A percentile compares a stretch with the other conserved stretches of the same genome.
Evolutionary conservation across 2,113 vertebrate genomes (phyloP).

Genomic region (Elanus axillaris): DNA sequence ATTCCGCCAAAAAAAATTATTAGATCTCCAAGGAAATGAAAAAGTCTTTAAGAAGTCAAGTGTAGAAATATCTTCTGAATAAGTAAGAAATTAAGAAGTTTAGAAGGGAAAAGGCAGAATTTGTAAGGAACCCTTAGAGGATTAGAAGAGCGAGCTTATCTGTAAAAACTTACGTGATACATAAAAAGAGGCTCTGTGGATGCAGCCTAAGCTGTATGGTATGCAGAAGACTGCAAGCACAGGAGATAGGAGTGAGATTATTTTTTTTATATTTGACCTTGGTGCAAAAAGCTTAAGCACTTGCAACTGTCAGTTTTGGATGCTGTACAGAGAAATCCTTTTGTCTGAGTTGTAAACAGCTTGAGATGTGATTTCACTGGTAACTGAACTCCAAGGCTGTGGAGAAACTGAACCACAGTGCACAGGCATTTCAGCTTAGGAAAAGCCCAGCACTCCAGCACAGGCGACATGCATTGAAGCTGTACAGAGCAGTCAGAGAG

Average conservation of each 20-base stretch:
- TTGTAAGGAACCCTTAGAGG: background rate
- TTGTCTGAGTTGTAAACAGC: slow-evolving; percentile 22
- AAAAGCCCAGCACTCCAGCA: background rate
- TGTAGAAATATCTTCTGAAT: background rate
- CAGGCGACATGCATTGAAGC: background rate
- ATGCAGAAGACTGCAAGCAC: background rate
- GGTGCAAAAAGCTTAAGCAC: background rate
- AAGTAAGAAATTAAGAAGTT: slow-evolving; percentile 30
- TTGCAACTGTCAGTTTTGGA: background rate
- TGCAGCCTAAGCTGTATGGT: background rate
- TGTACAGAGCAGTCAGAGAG: background rate
- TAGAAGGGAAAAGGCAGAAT: slow-evolving; percentile 2
- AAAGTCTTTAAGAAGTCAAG: background rate
- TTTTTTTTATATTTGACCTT: background rate
- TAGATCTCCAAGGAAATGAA: background rate
- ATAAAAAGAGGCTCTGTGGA: background rate
- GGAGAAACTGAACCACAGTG: background rate
- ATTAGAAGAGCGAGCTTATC: background rate
- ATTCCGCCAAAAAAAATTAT: background rate
- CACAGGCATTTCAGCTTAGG: background rate
- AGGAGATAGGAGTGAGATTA: background rate
- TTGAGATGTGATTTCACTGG: background rate
- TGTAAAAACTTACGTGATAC: background rate
- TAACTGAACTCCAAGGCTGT: background rate
- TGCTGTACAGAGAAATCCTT: slow-evolving; percentile 13